A percentile compares a stretch with the other conserved stretches of the same genome.
phyloP scores from a whole-genome alignment of 1,140 invertebrate genomes.

The Hyles euphorbiae region DNA sequence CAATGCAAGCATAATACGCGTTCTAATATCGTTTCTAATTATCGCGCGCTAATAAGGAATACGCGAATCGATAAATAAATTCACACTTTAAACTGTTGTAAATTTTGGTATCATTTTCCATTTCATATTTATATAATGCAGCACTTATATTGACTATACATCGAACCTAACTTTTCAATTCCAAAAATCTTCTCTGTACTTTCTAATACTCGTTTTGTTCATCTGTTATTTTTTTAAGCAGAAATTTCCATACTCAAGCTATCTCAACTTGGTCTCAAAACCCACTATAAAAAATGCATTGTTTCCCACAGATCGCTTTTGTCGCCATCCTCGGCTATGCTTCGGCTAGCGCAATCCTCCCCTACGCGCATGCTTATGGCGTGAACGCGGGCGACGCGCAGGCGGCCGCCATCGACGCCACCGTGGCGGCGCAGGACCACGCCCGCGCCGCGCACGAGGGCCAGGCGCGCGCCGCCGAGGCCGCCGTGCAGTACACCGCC shows the following conservation, averaged over 20 bases:
- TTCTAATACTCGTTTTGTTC: too few species aligned
- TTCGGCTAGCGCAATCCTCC: conserved; percentile 49
- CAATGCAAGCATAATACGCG: too few species aligned
- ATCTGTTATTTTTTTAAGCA: too few species aligned
- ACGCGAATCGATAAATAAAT: too few species aligned
- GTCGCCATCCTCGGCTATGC: conserved; percentile 66
- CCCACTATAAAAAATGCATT: background rate
- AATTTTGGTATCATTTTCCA: too few species aligned
- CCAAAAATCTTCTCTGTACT: too few species aligned
- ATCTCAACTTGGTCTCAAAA: background rate
- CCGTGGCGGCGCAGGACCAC: conserved; percentile 51
- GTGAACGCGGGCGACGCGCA: conserved; percentile 57
- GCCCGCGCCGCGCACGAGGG: conserved; percentile 50
- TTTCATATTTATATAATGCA: too few species aligned
- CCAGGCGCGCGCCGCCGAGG: conserved; percentile 56
- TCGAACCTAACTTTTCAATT: too few species aligned
- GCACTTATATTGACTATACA: too few species aligned
- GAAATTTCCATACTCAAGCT: background rate
- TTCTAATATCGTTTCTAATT: too few species aligned
- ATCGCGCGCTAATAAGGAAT: too few species aligned
- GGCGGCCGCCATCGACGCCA: conserved; percentile 59
- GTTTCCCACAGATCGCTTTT: conserved; percentile 52
- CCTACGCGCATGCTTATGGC: conserved; percentile 35
- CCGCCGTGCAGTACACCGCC: conserved; percentile 41
- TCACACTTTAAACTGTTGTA: too few species aligned